Conservation (phyloP, 2,113 vertebrate species). For the Tylochromis polylepis region DNA sequence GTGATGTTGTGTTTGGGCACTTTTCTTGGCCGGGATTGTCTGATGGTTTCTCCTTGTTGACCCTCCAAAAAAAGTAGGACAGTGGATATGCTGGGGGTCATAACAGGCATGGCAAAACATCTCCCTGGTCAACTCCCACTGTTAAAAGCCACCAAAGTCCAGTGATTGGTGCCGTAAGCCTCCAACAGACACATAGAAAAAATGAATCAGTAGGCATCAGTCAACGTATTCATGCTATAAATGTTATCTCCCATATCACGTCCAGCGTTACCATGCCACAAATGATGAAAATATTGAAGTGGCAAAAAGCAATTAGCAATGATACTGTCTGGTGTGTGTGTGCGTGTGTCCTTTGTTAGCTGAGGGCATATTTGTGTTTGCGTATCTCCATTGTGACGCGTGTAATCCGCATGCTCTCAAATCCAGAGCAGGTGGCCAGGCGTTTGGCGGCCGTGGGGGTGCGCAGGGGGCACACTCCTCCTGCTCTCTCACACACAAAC, state of each 20-base stretch:
- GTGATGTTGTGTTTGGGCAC: not conserved
- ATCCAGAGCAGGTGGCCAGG: slow-evolving; percentile 75
- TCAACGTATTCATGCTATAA: not conserved
- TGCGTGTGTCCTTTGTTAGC: slow-evolving; percentile 49
- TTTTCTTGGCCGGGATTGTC: not conserved
- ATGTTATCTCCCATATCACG: not conserved
- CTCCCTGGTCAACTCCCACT: not conserved
- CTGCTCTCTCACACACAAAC: slow-evolving; percentile 39
- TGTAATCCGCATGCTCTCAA: slow-evolving; percentile 75
- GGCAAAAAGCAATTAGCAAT: slow-evolving; percentile 43
- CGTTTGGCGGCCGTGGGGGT: slow-evolving; percentile 65
- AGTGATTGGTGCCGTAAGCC: not conserved
- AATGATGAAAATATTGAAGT: slow-evolving; percentile 36
- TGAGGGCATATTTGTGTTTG: slow-evolving; percentile 65
- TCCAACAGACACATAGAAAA: not conserved
- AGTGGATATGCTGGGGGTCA: slow-evolving; percentile 34
- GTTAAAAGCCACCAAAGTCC: not conserved
- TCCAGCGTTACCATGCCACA: not conserved
- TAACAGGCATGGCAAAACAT: not conserved
- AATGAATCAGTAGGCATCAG: not conserved
- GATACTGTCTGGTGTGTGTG: not conserved
- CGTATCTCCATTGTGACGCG: slow-evolving; percentile 70
- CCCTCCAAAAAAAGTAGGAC: slow-evolving; percentile 42
- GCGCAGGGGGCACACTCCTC: slow-evolving; percentile 51
- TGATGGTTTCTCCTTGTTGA: not conserved